Base-by-base conservation (phyloP, 2,113 vertebrate species). In the Orcinus orca region DNA sequence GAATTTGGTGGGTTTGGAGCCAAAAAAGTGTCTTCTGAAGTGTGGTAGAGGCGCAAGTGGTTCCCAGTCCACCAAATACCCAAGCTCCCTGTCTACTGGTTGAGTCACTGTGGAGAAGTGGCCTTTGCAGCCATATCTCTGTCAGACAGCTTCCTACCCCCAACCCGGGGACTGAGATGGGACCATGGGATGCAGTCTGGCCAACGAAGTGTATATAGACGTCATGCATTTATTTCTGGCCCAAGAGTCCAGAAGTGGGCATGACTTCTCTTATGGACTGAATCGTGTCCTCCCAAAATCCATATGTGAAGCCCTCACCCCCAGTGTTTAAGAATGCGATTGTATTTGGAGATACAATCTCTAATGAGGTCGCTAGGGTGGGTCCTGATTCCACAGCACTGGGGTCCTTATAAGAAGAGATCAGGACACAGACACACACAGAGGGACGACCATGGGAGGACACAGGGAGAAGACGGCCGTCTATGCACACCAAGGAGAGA, bases 41-140 rank as follows among this genome's bases (percentile, higher is more conserved):
- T 62, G 5, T 1, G 2, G 18, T 17, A 10, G 12, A 5, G 68
- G 18, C 2, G 9, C 17, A 3, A 29, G 9, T 14, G 36, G 18
- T 6, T 8, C 0, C 26, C 44, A 4, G 44, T 4, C 44, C 13
- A 36, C 44, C 25, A 55, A 21, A 55, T 55, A 31, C 9, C 12
- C 36, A 14, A 0, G 1, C 26, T 58, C 50, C 29, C 20, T 2
- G 1, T 60, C 36, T 31, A 9, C 0, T 23, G 53, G 38, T 25
- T 11, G 26, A 3, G 7, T 41, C 29, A 23, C 18, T 33, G 29
- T 36, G 67, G 18, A 36, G 53, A 60, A 31, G 6, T 11, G 29
- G 1, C 2, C 7, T 21, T 5, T 14, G 26, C 26, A 41, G 11
- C 6, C 41, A 1, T 3, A 7, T 58, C 25, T 60, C 1, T 11